Evolutionary conservation across 2,888 invertebrate genomes (phyloP), one percentile per base, ranked within the genome.

Genomic region (Nymphalis c-album): DNA sequence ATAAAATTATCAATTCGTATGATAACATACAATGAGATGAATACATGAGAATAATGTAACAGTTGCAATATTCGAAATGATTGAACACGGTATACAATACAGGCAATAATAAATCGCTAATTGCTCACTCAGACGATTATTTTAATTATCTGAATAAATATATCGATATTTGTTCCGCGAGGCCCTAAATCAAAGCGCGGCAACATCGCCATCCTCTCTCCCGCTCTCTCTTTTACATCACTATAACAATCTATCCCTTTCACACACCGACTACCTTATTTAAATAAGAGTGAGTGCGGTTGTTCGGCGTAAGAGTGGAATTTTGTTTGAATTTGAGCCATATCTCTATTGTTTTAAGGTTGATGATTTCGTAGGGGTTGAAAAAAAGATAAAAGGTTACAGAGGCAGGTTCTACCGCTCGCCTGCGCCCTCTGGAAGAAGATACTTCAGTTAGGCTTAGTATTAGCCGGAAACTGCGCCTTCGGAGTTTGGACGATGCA

Each of bases 241-340:
- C 83, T 84, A 83, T 72, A 68, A 76, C 76, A 71, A 67, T 68
- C 78, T 75, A 71, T 86, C 89, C 78, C 85, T 76, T 79, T 89
- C 85, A 69, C 85, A 40, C 57, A 79, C 80, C 76, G 84, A 88
- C 90, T 91, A 89, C 90, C 90, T 91, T 90, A 91, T 91, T 91
- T 91, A 91, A 91, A 91, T 91, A 90, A 88, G 85, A 87, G 82
- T 90, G 85, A 84, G 82, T 80, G 80, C 81, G 81, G 83, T 82
- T 83, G 82, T 83, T 79, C 76, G 76, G 66, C 68, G 64, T 31
- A 40, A 40, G 57, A 57, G 66, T 64, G 60, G 65, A 72, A 71
- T 62, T n/a, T 65, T 55, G 62, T 70, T 71, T 66, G 73, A 88
- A 73, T 82, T 78, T 85, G 68, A 73, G 75, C 80, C 75, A 75